phyloP scores from a whole-genome alignment of 1,140 invertebrate genomes.

The Drosophila tropicalis region DNA sequence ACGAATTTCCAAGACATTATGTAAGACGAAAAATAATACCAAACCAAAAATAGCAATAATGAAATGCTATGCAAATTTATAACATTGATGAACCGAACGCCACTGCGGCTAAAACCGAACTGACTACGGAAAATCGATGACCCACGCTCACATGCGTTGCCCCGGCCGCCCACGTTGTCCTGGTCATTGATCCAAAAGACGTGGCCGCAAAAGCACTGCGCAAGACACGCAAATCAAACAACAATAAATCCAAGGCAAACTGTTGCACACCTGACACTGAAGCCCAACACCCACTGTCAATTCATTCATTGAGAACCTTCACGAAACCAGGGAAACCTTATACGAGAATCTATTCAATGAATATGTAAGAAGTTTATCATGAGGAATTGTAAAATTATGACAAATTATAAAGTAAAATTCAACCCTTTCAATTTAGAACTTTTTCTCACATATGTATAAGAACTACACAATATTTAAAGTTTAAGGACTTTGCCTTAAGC shows the following conservation, averaged over 20 bases:
- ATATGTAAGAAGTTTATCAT: no score
- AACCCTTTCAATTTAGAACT: no score
- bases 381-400: no score
- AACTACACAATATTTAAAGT: no score
- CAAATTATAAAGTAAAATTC: no score
- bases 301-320: conserved; percentile 1
- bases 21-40: conserved; percentile 29
- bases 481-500: no score
- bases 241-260: conserved; percentile 45
- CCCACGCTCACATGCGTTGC: conserved; percentile 18
- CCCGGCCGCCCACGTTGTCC: conserved; percentile 38
- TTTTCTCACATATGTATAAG: no score
- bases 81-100: conserved; percentile 36
- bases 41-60: neutral
- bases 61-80: conserved; percentile 32
- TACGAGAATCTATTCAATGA: no score
- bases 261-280: conserved; percentile 59
- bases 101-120: conserved; percentile 47
- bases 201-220: conserved; percentile 50
- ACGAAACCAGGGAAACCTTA: neutral
- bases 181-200: conserved; percentile 62
- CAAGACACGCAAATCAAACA: conserved; percentile 57
- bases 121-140: conserved; percentile 68
- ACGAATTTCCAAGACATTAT: conserved; percentile 81
- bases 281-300: conserved; percentile 19